These are phyloP conservation scores for Meliscaeva auricollis DNA, from an alignment of 2,888 invertebrate genomes.

Conservation along the genomic window DNA sequence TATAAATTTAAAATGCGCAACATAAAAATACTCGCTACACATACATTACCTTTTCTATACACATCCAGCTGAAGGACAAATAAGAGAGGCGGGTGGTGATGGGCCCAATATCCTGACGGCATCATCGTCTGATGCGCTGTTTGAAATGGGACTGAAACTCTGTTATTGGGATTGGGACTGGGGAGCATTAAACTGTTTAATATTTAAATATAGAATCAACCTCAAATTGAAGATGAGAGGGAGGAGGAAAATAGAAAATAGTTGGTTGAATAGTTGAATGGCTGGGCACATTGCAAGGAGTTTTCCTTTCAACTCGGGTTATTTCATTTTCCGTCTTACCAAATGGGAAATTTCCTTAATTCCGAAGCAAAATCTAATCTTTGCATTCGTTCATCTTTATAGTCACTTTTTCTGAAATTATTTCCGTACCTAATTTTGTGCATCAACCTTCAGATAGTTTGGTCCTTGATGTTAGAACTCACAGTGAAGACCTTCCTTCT, in stretches of 20 bases:
- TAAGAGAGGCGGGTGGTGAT: neutral
- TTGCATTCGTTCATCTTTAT: slow-evolving; percentile 57
- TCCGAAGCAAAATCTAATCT: slow-evolving; percentile 70
- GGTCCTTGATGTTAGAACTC: slow-evolving; percentile 1
- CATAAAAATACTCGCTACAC: slow-evolving; percentile 49
- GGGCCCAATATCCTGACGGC: slow-evolving; percentile 51
- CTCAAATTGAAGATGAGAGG: slow-evolving; percentile 60
- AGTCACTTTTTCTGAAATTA: slow-evolving; percentile 55
- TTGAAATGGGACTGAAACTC: neutral
- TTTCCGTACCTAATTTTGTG: slow-evolving; percentile 63
- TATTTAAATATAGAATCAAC: slow-evolving; percentile 71
- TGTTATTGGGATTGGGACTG: neutral
- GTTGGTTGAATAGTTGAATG: slow-evolving; percentile 36
- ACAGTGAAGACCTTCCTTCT: slow-evolving; percentile 16
- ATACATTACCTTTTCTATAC: no score
- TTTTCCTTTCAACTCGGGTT: slow-evolving; percentile 54
- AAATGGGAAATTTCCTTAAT: slow-evolving; percentile 74
- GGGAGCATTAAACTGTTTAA: slow-evolving; percentile 66
- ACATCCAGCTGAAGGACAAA: neutral
- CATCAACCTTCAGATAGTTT: slow-evolving; percentile 43
- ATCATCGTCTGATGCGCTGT: slow-evolving; percentile 15
- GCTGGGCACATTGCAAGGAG: slow-evolving; percentile 16
- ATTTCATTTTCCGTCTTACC: slow-evolving; percentile 65
- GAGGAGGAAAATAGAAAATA: slow-evolving; percentile 5
- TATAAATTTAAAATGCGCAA: slow-evolving; percentile 54